These are phyloP conservation scores for Varanus komodoensis DNA, from an alignment of 2,113 vertebrate species.

Conservation along the genomic window DNA sequence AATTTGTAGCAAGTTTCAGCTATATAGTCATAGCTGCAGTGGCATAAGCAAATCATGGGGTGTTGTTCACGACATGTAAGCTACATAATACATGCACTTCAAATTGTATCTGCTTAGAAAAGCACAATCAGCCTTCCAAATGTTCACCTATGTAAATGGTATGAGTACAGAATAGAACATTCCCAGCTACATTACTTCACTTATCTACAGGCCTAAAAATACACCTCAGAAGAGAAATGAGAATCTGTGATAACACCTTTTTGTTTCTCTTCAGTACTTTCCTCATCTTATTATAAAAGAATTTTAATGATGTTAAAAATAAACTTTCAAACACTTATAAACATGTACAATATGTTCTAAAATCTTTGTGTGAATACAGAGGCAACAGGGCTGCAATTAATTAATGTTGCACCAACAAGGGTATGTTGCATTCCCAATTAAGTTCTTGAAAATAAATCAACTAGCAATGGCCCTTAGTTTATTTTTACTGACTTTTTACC, in stretches of 20 bases:
- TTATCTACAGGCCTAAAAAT: slow-evolving; percentile 6
- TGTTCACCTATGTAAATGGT: slow-evolving; percentile 33
- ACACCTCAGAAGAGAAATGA: not conserved
- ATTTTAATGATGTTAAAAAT: slow-evolving; percentile 38
- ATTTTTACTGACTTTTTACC: slow-evolving; percentile 68
- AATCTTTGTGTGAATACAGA: slow-evolving; percentile 47
- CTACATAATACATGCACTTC: not conserved
- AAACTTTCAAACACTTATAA: slow-evolving; percentile 51
- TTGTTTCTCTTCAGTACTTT: slow-evolving; percentile 25
- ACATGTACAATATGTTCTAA: slow-evolving; percentile 48
- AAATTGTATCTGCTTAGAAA: slow-evolving; percentile 10
- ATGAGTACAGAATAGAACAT: not conserved
- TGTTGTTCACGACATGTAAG: not conserved
- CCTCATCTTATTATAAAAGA: slow-evolving; percentile 29
- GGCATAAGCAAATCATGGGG: no score
- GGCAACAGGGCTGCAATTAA: slow-evolving; percentile 59
- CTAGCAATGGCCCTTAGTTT: slow-evolving; percentile 68
- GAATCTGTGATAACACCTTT: slow-evolving; percentile 24
- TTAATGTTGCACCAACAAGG: slow-evolving; percentile 69
- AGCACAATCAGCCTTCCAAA: slow-evolving; percentile 54
- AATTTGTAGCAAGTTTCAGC: not conserved
- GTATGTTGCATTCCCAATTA: slow-evolving; percentile 59
- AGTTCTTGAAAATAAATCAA: slow-evolving; percentile 52
- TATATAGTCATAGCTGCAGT: not conserved
- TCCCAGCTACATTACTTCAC: not conserved